Base-by-base conservation (phyloP, 2,113 vertebrate species). In the Sprattus sprattus region DNA sequence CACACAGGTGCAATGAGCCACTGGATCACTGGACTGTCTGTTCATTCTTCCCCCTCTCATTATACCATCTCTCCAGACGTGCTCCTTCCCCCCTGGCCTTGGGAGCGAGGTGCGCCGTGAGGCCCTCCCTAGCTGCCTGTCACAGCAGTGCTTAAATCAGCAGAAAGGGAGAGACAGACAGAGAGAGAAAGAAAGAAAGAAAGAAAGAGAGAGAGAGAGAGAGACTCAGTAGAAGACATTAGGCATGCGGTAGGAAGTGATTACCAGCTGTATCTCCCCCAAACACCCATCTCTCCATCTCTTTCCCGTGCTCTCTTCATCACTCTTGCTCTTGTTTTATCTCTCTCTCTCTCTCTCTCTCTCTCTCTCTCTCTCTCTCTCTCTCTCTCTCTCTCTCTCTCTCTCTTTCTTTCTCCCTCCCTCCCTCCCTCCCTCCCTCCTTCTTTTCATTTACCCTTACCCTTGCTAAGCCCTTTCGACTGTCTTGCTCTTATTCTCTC, bases 101-200 rank as follows among this genome's bases (percentile, higher is more conserved):
- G 49, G 82, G 60, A 71, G 78, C 15, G 46, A 82, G 39, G 49
- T n/a, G 11, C 25, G 67, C 13, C 22, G 50, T 83, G n/a, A 80
- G 60, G 81, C 39, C 71, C 45, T 75, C 44, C 49, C 81, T 83
- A 8, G n/a, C 32, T 81, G 80, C 5, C 75, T 49, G 52, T 83
- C 86, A 83, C 46, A 52, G 11, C 45, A 85, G 52, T 85, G 85
- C 85, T 88, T 86, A 82, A 46, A 86, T 89, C 84, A 88, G 87
- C 90, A 89, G 83, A 87, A 88, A 32, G 25, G n/a, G 15, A 28
- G n/a, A 71, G 64, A 71, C 9, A 71, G 10, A 71, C 25, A 71
- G 25, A 13, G 10, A 71, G 64, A 3, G 25, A 71, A 8, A 10
- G 64, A 13, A 0, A 71, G 25, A 32, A 7, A 71, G 64, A 71